These are phyloP conservation scores for Acrocera orbiculus DNA, from an alignment of 2,888 invertebrate genomes.

Conservation along the genomic window DNA sequence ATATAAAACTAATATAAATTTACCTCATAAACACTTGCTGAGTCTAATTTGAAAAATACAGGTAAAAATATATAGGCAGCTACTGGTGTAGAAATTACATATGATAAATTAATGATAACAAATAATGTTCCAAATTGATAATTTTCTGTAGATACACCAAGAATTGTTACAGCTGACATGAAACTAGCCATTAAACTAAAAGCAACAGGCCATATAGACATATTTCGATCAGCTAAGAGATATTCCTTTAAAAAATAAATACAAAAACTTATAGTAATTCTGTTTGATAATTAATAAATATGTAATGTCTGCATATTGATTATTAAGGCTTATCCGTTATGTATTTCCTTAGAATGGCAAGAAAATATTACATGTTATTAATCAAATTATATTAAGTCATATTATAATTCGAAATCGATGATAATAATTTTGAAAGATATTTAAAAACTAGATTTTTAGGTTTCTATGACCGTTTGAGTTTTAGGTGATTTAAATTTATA, in stretches of 20 bases:
- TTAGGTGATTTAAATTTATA: no score
- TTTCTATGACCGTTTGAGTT: no score
- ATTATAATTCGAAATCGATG: no score
- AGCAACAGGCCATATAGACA: constrained; percentile 64
- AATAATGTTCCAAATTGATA: constrained; percentile 72
- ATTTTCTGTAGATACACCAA: constrained; percentile 79
- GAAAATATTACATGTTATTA: no score
- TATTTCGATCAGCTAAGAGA: constrained; percentile 61
- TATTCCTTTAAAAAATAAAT: constrained; percentile 49
- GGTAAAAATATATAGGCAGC: constrained; percentile 63
- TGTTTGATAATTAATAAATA: neutral
- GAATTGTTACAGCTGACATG: constrained; percentile 74
- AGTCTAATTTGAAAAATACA: constrained; percentile 66
- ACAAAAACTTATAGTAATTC: constrained; percentile 6
- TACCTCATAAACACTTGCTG: constrained; percentile 78
- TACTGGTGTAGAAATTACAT: constrained; percentile 58
- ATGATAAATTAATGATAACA: constrained; percentile 56
- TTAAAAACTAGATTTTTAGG: no score
- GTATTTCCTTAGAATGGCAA: no score
- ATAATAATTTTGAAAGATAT: no score
- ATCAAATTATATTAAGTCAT: no score
- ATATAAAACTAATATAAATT: neutral
- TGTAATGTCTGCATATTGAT: neutral
- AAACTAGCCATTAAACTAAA: constrained; percentile 87
- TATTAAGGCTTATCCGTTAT: no score